phyloP scores from a whole-genome alignment of 2,888 invertebrate species.

The Microctonus hyperodae region DNA sequence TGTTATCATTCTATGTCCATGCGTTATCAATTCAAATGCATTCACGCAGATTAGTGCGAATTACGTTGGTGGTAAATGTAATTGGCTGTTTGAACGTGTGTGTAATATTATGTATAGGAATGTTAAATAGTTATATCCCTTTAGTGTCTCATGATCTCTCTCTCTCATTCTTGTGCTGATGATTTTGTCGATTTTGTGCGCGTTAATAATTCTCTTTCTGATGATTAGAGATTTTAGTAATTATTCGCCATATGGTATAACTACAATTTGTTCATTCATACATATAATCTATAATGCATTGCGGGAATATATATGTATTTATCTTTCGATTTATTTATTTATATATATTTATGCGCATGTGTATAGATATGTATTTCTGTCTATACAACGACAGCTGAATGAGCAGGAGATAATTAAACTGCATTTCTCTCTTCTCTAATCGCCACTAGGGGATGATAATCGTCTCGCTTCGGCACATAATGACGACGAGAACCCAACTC shows the following conservation, averaged over 20 bases:
- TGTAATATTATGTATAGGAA: background rate
- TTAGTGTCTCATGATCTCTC: background rate
- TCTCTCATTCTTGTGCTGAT: background rate
- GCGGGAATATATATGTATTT: too few relatives aligned
- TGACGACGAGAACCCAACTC: constrained; percentile 22
- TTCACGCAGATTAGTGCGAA: constrained; percentile 29
- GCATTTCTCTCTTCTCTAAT: constrained; percentile 24
- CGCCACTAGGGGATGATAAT: constrained; percentile 31
- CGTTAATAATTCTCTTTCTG: background rate
- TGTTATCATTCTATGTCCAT: too few relatives aligned
- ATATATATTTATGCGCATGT: too few relatives aligned
- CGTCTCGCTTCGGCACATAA: constrained; percentile 30
- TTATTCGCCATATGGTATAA: background rate
- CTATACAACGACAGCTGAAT: constrained; percentile 1
- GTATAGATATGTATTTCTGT: background rate
- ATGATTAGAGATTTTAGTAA: constrained; percentile 1
- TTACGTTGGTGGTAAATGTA: constrained; percentile 23
- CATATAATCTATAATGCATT: too few relatives aligned
- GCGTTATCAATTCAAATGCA: constrained; percentile 32
- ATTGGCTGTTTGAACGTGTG: constrained; percentile 6
- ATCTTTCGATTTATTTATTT: too few relatives aligned
- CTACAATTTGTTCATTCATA: background rate
- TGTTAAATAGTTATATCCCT: background rate
- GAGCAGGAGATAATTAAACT: constrained; percentile 27
- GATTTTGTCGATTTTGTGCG: background rate